These are phyloP conservation scores for Campylorhamphus procurvoides DNA, from an alignment of 2,113 vertebrate species.

Conservation along the genomic window DNA sequence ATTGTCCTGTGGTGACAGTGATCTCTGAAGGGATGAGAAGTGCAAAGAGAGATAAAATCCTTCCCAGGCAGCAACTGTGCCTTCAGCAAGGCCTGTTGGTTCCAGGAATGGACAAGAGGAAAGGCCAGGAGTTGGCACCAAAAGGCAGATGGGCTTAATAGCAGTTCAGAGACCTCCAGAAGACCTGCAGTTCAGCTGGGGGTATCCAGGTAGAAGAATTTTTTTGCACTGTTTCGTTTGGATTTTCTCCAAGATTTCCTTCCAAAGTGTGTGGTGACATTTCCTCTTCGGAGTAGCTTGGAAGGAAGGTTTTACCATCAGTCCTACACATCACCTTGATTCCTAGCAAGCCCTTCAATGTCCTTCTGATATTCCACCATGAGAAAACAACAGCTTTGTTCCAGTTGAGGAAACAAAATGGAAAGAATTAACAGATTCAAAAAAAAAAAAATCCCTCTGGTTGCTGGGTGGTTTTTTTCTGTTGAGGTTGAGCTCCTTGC, in stretches of 20 bases:
- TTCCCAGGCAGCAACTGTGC: background rate
- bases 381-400: background rate
- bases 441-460: background rate
- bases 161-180: background rate
- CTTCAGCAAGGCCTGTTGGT: slow-evolving; percentile 26
- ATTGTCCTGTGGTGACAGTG: background rate
- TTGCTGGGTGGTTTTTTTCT: background rate
- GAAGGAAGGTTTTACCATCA: background rate
- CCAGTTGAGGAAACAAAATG: slow-evolving; percentile 11
- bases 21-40: slow-evolving; percentile 8
- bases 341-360: background rate
- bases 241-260: background rate
- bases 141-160: slow-evolving; percentile 26
- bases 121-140: slow-evolving; percentile 8
- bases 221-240: slow-evolving; percentile 30
- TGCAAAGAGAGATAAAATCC: slow-evolving; percentile 16
- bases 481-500: background rate
- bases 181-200: background rate
- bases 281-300: background rate
- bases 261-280: background rate
- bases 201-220: slow-evolving; percentile 13
- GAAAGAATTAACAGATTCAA: slow-evolving; percentile 11
- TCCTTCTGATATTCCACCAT: background rate
- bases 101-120: background rate
- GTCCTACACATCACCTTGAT: background rate